Evolutionary conservation across 2,113 vertebrate species (phyloP).

Genomic region (Salvelinus alpinus): DNA sequence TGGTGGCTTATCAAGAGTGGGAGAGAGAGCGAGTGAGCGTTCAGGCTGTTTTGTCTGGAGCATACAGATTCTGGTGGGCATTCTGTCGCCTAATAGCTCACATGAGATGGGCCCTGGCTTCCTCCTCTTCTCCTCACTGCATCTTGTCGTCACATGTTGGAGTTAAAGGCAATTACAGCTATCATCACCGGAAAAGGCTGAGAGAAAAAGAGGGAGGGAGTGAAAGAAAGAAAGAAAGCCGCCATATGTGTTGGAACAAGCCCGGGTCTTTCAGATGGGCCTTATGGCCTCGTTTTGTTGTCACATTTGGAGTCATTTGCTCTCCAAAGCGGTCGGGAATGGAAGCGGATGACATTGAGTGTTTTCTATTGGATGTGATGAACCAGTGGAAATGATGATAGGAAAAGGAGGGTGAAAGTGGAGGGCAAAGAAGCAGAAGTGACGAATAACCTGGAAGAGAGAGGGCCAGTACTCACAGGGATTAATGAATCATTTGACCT

Average conservation of each 20-base stretch:
- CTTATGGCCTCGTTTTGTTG: too few species aligned
- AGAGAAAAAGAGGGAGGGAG: conserved; percentile 16
- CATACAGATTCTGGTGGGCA: neutral
- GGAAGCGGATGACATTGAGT: neutral
- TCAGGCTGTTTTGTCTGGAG: neutral
- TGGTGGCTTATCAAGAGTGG: neutral
- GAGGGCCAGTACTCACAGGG: too few species aligned
- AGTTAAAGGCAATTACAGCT: conserved; percentile 36
- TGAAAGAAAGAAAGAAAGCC: too few species aligned
- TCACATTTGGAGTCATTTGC: neutral
- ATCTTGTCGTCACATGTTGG: conserved; percentile 14
- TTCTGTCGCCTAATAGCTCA: conserved; percentile 30
- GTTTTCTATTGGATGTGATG: too few species aligned
- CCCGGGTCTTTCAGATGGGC: neutral
- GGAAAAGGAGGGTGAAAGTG: too few species aligned
- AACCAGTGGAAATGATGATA: too few species aligned
- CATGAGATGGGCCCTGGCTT: conserved; percentile 37
- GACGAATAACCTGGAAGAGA: too few species aligned
- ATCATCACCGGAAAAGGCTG: neutral
- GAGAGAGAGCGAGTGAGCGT: too few species aligned
- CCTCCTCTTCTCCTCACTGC: conserved; percentile 24
- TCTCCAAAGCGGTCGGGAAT: neutral
- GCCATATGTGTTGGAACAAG: too few species aligned
- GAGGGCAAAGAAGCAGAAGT: too few species aligned
- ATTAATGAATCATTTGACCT: too few species aligned